Evolutionary conservation across 2,113 vertebrate species (phyloP).

Genomic region (Cygnus buccinator): DNA sequence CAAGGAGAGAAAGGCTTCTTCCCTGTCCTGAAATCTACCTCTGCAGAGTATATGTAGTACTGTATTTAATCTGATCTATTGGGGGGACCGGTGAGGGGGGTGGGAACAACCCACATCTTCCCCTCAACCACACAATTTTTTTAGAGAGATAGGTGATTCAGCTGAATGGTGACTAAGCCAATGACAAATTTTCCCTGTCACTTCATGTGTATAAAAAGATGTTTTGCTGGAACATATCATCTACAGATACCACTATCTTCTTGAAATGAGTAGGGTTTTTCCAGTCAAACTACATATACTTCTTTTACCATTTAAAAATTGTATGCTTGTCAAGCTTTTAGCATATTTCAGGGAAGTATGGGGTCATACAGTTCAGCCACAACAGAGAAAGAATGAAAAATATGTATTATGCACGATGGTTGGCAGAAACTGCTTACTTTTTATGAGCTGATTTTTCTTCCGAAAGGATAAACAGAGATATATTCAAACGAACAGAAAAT

Average conservation of each 20-base stretch:
- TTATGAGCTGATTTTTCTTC: neutral
- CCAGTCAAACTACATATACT: neutral
- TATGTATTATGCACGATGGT: neutral
- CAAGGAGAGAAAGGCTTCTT: neutral
- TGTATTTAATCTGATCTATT: constrained; percentile 31
- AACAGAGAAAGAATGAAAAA: neutral
- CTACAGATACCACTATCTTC: neutral
- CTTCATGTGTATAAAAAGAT: constrained; percentile 36
- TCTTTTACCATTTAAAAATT: neutral
- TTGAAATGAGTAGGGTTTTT: neutral
- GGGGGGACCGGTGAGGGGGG: too few species aligned
- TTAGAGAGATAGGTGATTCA: constrained; percentile 43
- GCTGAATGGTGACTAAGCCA: constrained; percentile 43
- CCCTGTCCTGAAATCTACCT: neutral
- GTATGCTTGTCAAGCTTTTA: neutral
- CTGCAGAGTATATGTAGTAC: neutral
- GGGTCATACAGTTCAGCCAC: neutral
- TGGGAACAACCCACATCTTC: neutral
- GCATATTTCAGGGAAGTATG: neutral
- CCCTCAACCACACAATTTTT: neutral
- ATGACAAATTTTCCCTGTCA: constrained; percentile 33
- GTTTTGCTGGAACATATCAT: neutral
- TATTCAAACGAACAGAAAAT: neutral
- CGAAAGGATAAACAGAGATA: neutral
- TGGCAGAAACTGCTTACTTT: neutral